These are phyloP conservation scores for Chrysemys picta DNA, from an alignment of 2,113 vertebrate genomes.

Conservation along the genomic window DNA sequence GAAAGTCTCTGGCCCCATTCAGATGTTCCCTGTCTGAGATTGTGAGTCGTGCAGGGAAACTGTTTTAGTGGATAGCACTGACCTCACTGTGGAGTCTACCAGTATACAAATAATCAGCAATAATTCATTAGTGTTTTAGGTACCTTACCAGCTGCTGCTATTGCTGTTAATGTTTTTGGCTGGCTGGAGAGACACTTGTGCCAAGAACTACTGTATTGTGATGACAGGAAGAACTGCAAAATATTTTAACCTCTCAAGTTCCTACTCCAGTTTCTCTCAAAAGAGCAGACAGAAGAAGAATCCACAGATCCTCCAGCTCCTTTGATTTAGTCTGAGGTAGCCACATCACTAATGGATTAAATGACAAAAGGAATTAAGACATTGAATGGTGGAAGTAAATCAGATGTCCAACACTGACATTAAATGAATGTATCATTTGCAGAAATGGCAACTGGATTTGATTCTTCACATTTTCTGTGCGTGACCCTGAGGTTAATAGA, in stretches of 20 bases:
- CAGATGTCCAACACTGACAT: background rate
- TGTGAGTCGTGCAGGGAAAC: background rate
- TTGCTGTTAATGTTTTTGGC: background rate
- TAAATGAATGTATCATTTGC: background rate
- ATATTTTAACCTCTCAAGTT: background rate
- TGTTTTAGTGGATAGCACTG: background rate
- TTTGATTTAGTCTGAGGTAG: background rate
- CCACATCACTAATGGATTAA: accelerated
- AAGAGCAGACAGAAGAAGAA: background rate
- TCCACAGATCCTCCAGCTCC: background rate
- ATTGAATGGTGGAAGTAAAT: background rate
- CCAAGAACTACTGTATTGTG: background rate
- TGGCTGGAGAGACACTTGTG: background rate
- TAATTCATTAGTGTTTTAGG: constrained; percentile 8
- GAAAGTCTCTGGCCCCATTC: background rate
- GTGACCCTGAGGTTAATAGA: background rate
- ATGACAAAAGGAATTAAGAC: background rate
- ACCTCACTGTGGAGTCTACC: background rate
- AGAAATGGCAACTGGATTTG: background rate
- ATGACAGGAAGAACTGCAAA: background rate
- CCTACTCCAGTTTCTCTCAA: background rate
- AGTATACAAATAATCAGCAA: background rate
- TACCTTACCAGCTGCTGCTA: background rate
- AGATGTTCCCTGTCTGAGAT: background rate
- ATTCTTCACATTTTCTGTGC: background rate